phyloP scores from a whole-genome alignment of 2,797 vertebrate species.

The Xiphophorus birchmanni region DNA sequence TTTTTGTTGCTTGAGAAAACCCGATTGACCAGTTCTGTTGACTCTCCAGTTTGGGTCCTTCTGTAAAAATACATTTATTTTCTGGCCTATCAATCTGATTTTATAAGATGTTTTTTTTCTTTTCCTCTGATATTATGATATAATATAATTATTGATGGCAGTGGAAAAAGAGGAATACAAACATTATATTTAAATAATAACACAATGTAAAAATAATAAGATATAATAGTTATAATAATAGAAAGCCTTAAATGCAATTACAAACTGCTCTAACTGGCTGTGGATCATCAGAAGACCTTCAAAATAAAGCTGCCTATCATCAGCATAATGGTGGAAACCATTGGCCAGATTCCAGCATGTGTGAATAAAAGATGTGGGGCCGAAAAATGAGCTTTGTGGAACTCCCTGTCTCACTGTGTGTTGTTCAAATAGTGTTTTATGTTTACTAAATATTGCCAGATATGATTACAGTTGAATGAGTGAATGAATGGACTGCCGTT shows the following conservation, averaged over 20 bases:
- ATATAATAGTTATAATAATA: no score
- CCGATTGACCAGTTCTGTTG: not conserved
- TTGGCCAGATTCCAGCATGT: not conserved
- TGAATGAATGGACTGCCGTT: no score
- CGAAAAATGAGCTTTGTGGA: not conserved
- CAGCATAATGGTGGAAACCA: not conserved
- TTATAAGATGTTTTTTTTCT: not conserved
- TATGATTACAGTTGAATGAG: no score
- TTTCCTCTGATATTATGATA: not conserved
- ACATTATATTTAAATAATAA: no score
- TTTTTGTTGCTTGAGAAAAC: not conserved
- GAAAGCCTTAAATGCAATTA: not conserved
- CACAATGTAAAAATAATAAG: no score
- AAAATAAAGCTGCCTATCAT: not conserved
- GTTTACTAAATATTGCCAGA: no score
- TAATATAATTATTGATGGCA: no score
- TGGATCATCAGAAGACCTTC: not conserved
- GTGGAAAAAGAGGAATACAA: no score
- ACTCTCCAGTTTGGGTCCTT: not conserved
- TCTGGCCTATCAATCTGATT: not conserved
- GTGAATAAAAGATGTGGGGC: not conserved
- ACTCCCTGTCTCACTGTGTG: not conserved
- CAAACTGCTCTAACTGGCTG: not conserved
- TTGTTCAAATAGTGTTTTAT: not conserved
- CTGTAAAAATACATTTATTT: not conserved